Percentiles rank a stretch among this genome's conserved stretches.
phyloP scores from a whole-genome alignment of 2,888 invertebrate genomes.

The Dicranocentrus wangi region DNA sequence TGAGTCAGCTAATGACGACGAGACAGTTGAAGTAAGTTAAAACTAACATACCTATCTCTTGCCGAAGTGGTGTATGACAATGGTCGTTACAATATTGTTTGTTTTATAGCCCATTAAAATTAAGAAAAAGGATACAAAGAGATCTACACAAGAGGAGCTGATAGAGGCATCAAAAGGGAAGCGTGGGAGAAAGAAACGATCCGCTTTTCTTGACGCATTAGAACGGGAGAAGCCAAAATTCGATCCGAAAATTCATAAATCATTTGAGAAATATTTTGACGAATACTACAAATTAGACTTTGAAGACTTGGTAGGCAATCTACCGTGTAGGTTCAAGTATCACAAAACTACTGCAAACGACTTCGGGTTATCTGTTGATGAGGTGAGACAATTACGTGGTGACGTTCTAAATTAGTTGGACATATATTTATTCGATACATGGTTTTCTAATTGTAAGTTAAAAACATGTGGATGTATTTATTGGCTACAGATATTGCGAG shows the following conservation, averaged over 20 bases:
- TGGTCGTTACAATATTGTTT: too few species aligned
- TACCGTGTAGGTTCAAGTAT: conserved; percentile 94
- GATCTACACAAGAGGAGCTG: conserved; percentile 78
- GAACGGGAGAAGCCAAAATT: conserved; percentile 87
- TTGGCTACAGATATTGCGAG: conserved; percentile 84
- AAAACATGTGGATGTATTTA: too few species aligned
- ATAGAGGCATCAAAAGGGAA: conserved; percentile 76
- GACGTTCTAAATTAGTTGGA: background rate
- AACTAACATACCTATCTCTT: too few species aligned
- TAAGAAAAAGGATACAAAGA: background rate
- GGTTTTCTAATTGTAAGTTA: too few species aligned
- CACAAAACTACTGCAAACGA: conserved; percentile 90
- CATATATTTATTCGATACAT: too few species aligned
- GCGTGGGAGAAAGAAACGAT: conserved; percentile 77
- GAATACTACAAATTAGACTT: conserved; percentile 96
- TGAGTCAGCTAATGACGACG: background rate
- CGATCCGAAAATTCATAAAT: conserved; percentile 83
- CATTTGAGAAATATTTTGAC: conserved; percentile 91
- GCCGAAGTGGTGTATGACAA: too few species aligned
- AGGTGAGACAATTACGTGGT: conserved; percentile 79
- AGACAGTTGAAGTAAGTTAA: too few species aligned
- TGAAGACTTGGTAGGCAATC: conserved; percentile 94
- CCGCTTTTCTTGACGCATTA: conserved; percentile 85
- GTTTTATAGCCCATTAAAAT: background rate
- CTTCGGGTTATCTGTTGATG: conserved; percentile 92